phyloP scores from a whole-genome alignment of 2,113 vertebrate species.

The Fulica atra region DNA sequence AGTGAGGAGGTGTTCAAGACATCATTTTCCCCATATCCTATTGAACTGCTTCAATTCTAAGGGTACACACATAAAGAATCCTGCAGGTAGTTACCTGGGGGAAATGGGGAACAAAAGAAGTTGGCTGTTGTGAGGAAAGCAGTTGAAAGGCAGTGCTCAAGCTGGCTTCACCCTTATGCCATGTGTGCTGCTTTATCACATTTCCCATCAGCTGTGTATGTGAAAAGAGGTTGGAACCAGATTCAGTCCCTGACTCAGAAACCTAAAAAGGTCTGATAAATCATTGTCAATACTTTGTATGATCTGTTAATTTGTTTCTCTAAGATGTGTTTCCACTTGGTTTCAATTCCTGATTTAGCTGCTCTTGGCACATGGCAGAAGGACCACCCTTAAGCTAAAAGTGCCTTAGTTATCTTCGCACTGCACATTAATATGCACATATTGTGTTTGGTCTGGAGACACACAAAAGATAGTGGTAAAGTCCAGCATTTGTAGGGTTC shows the following conservation, averaged over 20 bases:
- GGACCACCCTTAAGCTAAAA: not conserved
- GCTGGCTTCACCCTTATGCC: not conserved
- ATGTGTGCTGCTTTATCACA: fast-evolving
- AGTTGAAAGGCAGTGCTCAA: not conserved
- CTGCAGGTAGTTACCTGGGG: not conserved
- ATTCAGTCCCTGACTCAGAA: not conserved
- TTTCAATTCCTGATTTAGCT: not conserved
- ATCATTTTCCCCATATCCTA: not conserved
- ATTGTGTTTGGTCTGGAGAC: not conserved
- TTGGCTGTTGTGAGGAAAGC: not conserved
- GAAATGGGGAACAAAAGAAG: not conserved
- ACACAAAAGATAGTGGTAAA: not conserved
- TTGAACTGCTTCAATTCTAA: not conserved
- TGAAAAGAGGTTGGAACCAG: not conserved
- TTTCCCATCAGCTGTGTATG: not conserved
- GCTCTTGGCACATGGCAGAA: not conserved
- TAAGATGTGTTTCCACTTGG: not conserved
- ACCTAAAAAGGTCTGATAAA: not conserved
- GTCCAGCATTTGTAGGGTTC: not conserved
- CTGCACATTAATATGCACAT: no score
- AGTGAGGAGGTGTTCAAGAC: not conserved
- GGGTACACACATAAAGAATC: not conserved
- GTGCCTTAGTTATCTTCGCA: not conserved
- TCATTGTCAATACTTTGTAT: not conserved
- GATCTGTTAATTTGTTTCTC: not conserved